phyloP scores from a whole-genome alignment of 2,888 invertebrate genomes.

The Eubasilissa splendida region DNA sequence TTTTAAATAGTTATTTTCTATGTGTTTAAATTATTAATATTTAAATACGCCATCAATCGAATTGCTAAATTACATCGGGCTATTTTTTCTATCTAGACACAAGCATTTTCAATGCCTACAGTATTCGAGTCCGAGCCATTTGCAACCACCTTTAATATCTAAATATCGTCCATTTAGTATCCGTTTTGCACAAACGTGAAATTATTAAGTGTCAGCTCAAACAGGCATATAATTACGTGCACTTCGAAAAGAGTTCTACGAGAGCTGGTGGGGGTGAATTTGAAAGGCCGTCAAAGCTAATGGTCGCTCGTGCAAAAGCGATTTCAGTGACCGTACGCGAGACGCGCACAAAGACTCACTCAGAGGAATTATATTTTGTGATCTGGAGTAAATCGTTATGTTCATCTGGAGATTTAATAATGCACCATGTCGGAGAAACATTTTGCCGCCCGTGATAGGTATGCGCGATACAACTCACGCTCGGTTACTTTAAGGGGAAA shows the following conservation, averaged over 20 bases:
- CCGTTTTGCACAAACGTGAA: conserved; percentile 26
- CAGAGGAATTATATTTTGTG: conserved; percentile 7
- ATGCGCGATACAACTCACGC: no score
- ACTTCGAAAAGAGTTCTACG: conserved; percentile 48
- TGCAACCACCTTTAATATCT: not conserved
- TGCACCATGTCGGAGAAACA: no score
- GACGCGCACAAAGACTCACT: conserved; percentile 12
- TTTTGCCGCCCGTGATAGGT: no score
- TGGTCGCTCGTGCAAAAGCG: conserved; percentile 31
- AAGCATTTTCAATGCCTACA: no score
- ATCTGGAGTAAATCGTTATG: no score
- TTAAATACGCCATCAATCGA: no score
- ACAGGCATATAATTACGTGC: conserved; percentile 55
- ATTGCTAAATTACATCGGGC: no score
- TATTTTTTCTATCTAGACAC: no score
- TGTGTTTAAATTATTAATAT: no score
- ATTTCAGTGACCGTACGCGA: conserved; percentile 14
- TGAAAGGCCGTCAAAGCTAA: conserved; percentile 52
- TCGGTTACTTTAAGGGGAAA: no score
- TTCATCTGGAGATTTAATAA: no score
- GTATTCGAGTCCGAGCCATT: not conserved
- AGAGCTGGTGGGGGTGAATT: not conserved
- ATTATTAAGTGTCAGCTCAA: conserved; percentile 50
- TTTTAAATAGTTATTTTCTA: no score
- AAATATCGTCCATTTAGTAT: not conserved